Conservation (phyloP, 2,797 vertebrate genomes). For the Morelia viridis region DNA sequence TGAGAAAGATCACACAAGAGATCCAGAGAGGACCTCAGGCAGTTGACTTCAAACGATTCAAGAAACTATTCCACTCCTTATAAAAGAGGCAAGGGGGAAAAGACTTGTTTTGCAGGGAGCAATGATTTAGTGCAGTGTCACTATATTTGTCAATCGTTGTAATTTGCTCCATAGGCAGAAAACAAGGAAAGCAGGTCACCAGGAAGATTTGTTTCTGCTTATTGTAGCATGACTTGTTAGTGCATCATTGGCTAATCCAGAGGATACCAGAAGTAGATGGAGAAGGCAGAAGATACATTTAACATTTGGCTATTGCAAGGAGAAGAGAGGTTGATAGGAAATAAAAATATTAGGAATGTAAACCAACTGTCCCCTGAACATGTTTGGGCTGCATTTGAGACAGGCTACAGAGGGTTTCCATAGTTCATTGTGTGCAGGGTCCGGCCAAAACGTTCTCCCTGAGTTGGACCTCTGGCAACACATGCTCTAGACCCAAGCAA, state of each 20-base stretch:
- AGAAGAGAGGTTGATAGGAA: background rate
- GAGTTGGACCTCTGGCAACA: background rate
- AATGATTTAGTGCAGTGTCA: background rate
- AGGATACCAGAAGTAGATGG: background rate
- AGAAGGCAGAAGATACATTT: background rate
- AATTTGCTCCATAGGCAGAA: background rate
- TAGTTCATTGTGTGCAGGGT: background rate
- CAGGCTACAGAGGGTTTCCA: too few relatives aligned
- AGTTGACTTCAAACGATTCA: background rate
- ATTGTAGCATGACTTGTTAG: background rate
- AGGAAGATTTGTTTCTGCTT: background rate
- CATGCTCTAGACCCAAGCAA: background rate
- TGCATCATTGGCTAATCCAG: background rate
- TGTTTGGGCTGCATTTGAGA: background rate
- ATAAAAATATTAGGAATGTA: background rate
- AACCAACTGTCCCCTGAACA: background rate
- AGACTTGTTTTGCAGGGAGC: background rate
- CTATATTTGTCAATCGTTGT: background rate
- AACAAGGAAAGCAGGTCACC: background rate
- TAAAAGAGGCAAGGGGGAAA: background rate
- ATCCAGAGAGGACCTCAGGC: background rate
- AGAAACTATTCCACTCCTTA: background rate
- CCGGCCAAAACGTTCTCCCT: background rate
- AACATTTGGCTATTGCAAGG: background rate
- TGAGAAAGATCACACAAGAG: background rate